Conservation (phyloP, 1,140 invertebrate genomes). For the Leptinotarsa defecta region DNA sequence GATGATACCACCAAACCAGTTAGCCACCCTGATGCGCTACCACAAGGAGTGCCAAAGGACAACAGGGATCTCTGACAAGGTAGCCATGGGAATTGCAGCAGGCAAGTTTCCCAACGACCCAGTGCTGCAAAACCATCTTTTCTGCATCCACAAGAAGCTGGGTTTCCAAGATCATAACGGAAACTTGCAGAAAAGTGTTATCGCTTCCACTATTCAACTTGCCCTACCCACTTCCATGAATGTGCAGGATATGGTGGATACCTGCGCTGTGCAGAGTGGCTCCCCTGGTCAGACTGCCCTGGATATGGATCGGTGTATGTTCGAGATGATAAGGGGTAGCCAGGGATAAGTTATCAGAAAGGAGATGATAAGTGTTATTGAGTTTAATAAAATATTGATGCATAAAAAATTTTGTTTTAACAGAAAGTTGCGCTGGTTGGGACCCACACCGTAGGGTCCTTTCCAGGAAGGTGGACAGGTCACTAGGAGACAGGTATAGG, state of each 20-base stretch:
- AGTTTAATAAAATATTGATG: neutral
- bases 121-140: neutral
- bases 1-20: neutral
- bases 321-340: too few relatives aligned
- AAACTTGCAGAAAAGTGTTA: neutral
- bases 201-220: neutral
- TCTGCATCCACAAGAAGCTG: slow-evolving; percentile 10
- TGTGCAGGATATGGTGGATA: neutral
- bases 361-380: neutral
- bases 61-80: neutral
- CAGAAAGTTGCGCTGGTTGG: too few relatives aligned
- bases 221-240: neutral
- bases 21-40: neutral
- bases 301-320: slow-evolving; percentile 5
- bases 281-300: neutral
- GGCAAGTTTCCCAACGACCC: slow-evolving; percentile 16
- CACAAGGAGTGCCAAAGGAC: neutral
- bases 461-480: too few relatives aligned
- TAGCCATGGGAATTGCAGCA: neutral
- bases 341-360: neutral
- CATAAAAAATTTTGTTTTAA: neutral
- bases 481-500: too few relatives aligned
- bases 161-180: slow-evolving; percentile 7
- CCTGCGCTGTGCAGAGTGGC: neutral
- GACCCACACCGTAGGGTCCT: neutral